Conservation (phyloP, 2,888 invertebrate species). For the Drosophila pullipes region DNA sequence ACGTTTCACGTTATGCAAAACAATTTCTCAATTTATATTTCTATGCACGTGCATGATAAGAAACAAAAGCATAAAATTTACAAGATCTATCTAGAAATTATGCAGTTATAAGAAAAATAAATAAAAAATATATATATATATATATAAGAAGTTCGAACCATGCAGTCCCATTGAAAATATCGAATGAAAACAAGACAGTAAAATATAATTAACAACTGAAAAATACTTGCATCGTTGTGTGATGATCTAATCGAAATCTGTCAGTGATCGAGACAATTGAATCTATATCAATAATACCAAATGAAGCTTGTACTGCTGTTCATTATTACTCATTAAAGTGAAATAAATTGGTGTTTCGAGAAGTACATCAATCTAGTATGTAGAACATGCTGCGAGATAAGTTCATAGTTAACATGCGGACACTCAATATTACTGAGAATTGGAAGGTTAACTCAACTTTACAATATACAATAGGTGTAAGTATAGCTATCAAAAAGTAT, state of each 20-base stretch:
- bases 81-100: not conserved
- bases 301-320: not conserved
- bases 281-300: conserved; percentile 18
- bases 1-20: conserved; percentile 11
- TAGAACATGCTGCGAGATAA: conserved; percentile 29
- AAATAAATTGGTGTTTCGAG: conserved; percentile 7
- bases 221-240: conserved; percentile 5
- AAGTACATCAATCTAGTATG: not conserved
- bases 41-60: conserved; percentile 26
- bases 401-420: conserved; percentile 11
- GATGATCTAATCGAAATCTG: not conserved
- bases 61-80: not conserved
- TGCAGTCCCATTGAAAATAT: conserved; percentile 18
- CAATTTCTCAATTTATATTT: conserved; percentile 4
- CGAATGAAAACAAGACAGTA: conserved; percentile 4
- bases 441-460: conserved; percentile 1
- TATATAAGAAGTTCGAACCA: conserved; percentile 1
- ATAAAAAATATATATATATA: not conserved
- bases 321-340: not conserved
- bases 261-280: conserved; percentile 12
- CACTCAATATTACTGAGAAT: not conserved
- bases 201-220: not conserved
- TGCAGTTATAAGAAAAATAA: not conserved
- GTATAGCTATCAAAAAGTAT: conserved; percentile 17
- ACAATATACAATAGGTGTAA: not conserved